A percentile compares a stretch with the other conserved stretches of the same genome.
These are phyloP conservation scores for Spheniscus humboldti DNA, from an alignment of 2,797 vertebrate species.

Conservation along the genomic window DNA sequence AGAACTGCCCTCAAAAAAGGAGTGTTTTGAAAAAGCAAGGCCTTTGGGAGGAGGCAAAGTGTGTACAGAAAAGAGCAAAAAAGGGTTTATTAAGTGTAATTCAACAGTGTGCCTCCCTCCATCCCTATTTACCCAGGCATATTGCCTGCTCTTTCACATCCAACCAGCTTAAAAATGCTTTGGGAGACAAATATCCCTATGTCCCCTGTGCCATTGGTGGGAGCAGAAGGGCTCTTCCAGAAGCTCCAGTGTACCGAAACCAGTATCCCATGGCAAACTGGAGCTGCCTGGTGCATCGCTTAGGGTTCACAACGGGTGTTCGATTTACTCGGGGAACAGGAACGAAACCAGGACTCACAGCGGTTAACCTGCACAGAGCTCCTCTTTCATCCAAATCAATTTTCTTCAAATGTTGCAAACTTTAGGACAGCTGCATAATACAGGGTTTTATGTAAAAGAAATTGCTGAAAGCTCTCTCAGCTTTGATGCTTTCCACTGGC, in stretches of 20 bases:
- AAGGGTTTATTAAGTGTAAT: neutral
- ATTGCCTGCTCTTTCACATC: neutral
- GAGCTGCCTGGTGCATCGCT: neutral
- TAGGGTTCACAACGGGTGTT: neutral
- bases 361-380: neutral
- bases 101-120: neutral
- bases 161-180: neutral
- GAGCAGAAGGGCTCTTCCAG: neutral
- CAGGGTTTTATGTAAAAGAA: neutral
- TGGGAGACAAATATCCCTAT: neutral
- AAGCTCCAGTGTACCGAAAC: neutral
- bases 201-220: rapidly evolving
- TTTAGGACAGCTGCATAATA: neutral
- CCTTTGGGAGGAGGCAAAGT: neutral
- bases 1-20: neutral
- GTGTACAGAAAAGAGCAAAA: rapidly evolving
- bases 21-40: neutral
- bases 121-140: neutral
- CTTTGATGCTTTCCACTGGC: neutral
- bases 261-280: neutral
- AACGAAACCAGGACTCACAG: neutral
- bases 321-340: neutral
- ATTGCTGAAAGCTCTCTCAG: neutral
- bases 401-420: neutral
- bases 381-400: neutral